phyloP scores from a whole-genome alignment of 2,113 vertebrate species.

The Accipiter cooperii region DNA sequence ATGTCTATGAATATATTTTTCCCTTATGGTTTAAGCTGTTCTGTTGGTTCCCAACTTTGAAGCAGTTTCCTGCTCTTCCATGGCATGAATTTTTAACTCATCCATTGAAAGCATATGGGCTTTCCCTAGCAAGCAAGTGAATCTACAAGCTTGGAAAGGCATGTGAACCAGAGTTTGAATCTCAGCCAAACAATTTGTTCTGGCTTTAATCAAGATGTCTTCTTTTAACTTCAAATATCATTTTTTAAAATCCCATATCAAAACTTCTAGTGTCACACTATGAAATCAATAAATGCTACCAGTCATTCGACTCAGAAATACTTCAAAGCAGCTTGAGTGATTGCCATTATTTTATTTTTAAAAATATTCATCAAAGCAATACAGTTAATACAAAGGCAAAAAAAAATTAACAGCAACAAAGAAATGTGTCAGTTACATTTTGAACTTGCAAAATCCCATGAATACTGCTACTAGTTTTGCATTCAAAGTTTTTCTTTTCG shows the following conservation, averaged over 20 bases:
- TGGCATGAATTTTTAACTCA: slow-evolving; percentile 26
- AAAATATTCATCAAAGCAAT: slow-evolving; percentile 46
- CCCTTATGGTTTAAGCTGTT: slow-evolving; percentile 22
- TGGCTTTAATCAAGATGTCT: slow-evolving; percentile 69
- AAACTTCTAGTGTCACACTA: slow-evolving; percentile 57
- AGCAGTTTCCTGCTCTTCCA: slow-evolving; percentile 47
- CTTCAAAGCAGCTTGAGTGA: slow-evolving; percentile 57
- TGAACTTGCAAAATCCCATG: neutral
- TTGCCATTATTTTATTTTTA: slow-evolving; percentile 59
- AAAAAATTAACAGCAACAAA: slow-evolving; percentile 49
- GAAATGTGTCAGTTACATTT: slow-evolving; percentile 31
- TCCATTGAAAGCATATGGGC: slow-evolving; percentile 56
- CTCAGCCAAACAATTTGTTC: slow-evolving; percentile 69
- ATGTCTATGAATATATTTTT: neutral
- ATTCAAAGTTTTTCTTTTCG: neutral
- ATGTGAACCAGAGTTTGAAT: slow-evolving; percentile 54
- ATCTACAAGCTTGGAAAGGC: slow-evolving; percentile 47
- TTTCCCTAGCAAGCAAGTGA: slow-evolving; percentile 29
- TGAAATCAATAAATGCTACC: slow-evolving; percentile 61
- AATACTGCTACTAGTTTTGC: neutral
- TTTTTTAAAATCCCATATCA: slow-evolving; percentile 63
- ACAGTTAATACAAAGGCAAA: slow-evolving; percentile 43
- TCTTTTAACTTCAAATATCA: slow-evolving; percentile 67
- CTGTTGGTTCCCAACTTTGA: slow-evolving; percentile 34
- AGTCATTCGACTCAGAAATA: slow-evolving; percentile 39